Evolutionary conservation across 2,888 invertebrate species (phyloP), one percentile per base, ranked within the genome.

Genomic region (Microctonus aethiopoides): DNA sequence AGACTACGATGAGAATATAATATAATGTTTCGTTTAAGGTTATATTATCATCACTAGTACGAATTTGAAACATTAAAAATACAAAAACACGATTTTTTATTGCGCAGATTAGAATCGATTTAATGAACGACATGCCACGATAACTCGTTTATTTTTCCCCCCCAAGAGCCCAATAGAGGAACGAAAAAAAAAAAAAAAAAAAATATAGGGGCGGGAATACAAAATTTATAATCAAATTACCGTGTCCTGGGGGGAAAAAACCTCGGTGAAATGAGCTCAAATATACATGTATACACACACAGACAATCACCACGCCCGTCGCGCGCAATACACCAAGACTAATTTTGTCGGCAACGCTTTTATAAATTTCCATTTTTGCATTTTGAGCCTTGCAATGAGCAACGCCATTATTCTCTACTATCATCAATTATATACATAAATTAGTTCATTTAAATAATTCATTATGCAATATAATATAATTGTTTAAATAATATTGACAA

Each of bases 301-400:
- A 32, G n/a, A 11, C 32, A 6, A 6, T n/a, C 13, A 20, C 34
- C 16, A 16, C n/a, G 46, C 60, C 72, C 75, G 72, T 63, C 72
- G 72, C 71, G 16, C 20, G 6, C n/a, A n/a, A n/a, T n/a, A 16
- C 46, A 56, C 24, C 69, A 67, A 69, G 73, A 67, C 73, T 79
- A 78, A 78, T 78, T 78, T 75, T 74, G 76, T 79, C 73, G 70
- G 77, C 71, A 71, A 77, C 72, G 78, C 74, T 77, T 76, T 75
- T 75, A 74, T 68, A 75, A 76, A 76, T 75, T 76, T 74, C 68
- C 72, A 73, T 60, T 54, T 76, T 76, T 75, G 72, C 74, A 73
- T 72, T 73, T 74, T 70, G 68, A 70, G 65, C 16, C 56, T 67
- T 20, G 54, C 34, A 64, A 22, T 64, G n/a, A 34, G 16, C 36